Evolutionary conservation across 1,140 invertebrate genomes (phyloP).

Genomic region (Drosophila kanapiae): DNA sequence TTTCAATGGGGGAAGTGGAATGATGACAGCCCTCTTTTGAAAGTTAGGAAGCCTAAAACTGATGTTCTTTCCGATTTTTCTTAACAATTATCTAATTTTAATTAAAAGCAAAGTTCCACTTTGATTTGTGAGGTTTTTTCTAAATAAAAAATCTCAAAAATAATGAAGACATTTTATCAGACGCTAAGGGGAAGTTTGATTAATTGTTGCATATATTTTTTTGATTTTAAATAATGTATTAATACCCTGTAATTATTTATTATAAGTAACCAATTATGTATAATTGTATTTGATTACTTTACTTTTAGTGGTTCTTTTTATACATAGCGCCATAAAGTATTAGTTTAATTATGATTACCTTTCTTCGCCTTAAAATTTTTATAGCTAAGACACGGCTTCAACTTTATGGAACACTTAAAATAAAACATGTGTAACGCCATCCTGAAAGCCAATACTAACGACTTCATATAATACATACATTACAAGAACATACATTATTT

Average conservation of each 20-base stretch:
- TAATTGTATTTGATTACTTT: no score
- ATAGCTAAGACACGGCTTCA: not conserved
- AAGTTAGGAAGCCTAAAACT: not conserved
- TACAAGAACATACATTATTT: no score
- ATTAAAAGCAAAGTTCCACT: conserved; percentile 16
- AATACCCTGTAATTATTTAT: not conserved
- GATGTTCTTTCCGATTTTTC: not conserved
- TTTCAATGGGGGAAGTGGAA: not conserved
- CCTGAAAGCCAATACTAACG: not conserved
- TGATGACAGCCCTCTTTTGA: not conserved
- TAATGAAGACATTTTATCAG: not conserved
- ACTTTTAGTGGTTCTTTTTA: no score
- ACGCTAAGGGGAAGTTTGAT: not conserved
- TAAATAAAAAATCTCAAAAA: not conserved
- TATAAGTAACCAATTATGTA: not conserved
- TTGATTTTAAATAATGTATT: not conserved
- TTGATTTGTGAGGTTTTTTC: conserved; percentile 56
- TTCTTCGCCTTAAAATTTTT: no score
- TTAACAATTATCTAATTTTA: not conserved
- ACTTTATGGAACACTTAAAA: not conserved
- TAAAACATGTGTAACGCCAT: not conserved
- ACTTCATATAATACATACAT: no score
- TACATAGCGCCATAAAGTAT: no score
- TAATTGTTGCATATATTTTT: not conserved
- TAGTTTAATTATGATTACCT: no score